Evolutionary conservation across 2,797 vertebrate species (phyloP).

Genomic region (Rhinichthys osculus): DNA sequence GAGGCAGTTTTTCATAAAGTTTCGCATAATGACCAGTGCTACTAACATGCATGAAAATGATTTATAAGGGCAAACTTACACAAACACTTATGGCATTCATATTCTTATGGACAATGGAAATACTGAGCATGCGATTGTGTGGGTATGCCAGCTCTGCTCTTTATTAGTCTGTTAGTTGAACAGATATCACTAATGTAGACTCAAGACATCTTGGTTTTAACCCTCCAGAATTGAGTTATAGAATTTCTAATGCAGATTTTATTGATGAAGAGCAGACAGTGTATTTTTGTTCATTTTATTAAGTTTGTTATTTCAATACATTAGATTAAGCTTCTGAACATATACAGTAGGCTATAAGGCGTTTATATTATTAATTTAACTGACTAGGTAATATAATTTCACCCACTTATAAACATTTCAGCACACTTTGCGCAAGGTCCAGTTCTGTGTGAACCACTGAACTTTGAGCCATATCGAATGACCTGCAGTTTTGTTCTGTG

Average conservation of each 20-base stretch:
- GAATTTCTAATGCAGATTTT: not conserved
- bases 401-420: slow-evolving; percentile 4
- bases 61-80: not conserved
- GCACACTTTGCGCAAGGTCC: not conserved
- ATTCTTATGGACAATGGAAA: not conserved
- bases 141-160: not conserved
- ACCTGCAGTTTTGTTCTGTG: not conserved
- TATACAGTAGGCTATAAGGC: not conserved
- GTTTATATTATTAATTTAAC: not conserved
- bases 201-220: not conserved
- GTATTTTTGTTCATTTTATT: slow-evolving; percentile 23
- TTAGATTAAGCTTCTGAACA: slow-evolving; percentile 2
- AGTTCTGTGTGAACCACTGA: slow-evolving; percentile 2
- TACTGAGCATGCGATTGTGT: not conserved
- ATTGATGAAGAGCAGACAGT: slow-evolving; percentile 7
- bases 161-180: not conserved
- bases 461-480: not conserved
- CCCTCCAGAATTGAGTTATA: not conserved
- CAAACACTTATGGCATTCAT: not conserved
- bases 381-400: slow-evolving; percentile 2
- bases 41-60: not conserved
- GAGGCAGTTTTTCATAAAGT: not conserved
- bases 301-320: slow-evolving; percentile 12
- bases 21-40: not conserved
- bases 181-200: not conserved